Percentiles rank a stretch among this genome's conserved stretches.
Conservation (phyloP, 2,888 invertebrate genomes). For the Eurois occulta region DNA sequence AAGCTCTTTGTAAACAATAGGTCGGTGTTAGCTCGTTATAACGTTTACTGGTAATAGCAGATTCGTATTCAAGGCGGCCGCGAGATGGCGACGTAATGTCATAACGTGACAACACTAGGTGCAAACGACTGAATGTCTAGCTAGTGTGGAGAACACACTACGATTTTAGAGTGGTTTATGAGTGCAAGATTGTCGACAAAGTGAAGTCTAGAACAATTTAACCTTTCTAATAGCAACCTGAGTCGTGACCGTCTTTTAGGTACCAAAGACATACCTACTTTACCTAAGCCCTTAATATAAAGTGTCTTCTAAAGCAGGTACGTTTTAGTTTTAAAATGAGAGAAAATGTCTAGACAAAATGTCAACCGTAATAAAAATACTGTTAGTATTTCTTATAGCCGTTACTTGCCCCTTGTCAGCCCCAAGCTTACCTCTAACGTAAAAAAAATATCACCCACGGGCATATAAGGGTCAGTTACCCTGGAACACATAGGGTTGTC, state of each 20-base stretch:
- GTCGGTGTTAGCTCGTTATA: slow-evolving; percentile 45
- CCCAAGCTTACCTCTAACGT: slow-evolving; percentile 33
- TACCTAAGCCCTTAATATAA: background rate
- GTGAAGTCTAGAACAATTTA: slow-evolving; percentile 3
- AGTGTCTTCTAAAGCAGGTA: background rate
- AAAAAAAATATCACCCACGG: slow-evolving; percentile 55
- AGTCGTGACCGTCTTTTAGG: background rate
- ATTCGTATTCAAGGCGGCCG: slow-evolving; percentile 50
- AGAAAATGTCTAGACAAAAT: slow-evolving; percentile 14
- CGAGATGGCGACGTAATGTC: slow-evolving; percentile 6
- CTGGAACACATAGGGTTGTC: slow-evolving; percentile 59
- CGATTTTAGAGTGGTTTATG: background rate
- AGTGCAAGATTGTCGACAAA: slow-evolving; percentile 15
- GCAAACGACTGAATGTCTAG: background rate
- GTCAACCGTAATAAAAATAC: slow-evolving; percentile 36
- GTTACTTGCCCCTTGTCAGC: slow-evolving; percentile 29
- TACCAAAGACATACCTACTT: background rate
- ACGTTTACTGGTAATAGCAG: slow-evolving; percentile 42
- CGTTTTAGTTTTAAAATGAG: slow-evolving; percentile 26
- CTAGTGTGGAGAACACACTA: background rate
- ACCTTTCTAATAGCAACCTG: slow-evolving; percentile 1
- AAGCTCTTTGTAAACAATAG: slow-evolving; percentile 65
- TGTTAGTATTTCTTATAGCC: slow-evolving; percentile 22
- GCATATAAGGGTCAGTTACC: slow-evolving; percentile 52
- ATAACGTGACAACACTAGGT: slow-evolving; percentile 31